These are phyloP conservation scores for Amblyopsis rosae DNA, from an alignment of 2,113 vertebrate species.

Conservation along the genomic window DNA sequence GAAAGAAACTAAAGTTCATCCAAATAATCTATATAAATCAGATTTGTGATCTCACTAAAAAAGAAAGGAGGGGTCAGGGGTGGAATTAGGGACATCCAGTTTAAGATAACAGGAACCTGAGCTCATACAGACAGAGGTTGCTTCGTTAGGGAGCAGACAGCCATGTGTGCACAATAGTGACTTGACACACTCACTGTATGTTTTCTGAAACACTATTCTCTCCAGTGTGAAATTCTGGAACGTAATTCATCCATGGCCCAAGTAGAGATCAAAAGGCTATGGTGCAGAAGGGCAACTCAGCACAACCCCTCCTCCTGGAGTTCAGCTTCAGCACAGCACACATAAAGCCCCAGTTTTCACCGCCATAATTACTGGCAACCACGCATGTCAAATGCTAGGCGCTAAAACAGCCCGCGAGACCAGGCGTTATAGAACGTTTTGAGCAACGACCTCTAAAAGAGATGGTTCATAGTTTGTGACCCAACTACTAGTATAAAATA, in stretches of 20 bases:
- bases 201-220: conserved; percentile 64
- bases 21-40: conserved; percentile 20
- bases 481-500: no score
- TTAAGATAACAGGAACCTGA: conserved; percentile 23
- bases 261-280: conserved; percentile 75
- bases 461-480: no score
- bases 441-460: no score
- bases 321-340: background rate
- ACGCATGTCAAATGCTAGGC: conserved; percentile 17
- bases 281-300: conserved; percentile 57
- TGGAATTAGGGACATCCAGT: background rate
- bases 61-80: no score
- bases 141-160: conserved; percentile 29
- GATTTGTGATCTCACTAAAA: conserved; percentile 28
- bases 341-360: conserved; percentile 49
- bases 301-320: conserved; percentile 39
- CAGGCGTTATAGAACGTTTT: no score
- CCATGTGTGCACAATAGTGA: conserved; percentile 60
- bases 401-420: background rate
- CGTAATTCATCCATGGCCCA: conserved; percentile 75
- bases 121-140: conserved; percentile 29
- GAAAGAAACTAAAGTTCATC: conserved; percentile 40
- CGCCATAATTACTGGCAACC: conserved; percentile 60
- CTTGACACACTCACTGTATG: conserved; percentile 60
- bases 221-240: conserved; percentile 76